phyloP scores from a whole-genome alignment of 2,888 invertebrate species.

The Odontothrips loti region DNA sequence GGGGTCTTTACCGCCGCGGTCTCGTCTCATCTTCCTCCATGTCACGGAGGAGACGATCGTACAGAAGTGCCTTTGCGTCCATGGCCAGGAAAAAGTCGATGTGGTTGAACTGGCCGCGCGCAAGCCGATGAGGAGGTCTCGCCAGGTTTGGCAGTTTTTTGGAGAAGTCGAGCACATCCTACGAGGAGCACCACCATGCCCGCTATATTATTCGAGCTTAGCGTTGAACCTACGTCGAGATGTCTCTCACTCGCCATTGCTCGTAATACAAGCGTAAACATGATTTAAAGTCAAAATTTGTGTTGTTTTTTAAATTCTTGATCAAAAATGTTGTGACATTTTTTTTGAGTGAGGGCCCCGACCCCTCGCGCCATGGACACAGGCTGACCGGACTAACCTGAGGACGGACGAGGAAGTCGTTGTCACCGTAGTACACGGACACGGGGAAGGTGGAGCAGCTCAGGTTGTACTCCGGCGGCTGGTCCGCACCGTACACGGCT shows the following conservation, averaged over 20 bases:
- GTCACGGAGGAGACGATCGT: background rate
- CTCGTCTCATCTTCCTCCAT: background rate
- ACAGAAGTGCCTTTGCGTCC: background rate
- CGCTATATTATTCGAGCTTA: no score
- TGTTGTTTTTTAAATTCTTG: no score
- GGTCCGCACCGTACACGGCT: background rate
- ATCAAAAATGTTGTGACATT: no score
- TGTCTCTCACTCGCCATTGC: no score
- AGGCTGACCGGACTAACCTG: no score
- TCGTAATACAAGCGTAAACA: no score
- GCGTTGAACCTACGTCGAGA: no score
- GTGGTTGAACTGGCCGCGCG: background rate
- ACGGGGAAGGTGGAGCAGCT: background rate
- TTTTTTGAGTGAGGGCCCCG: no score
- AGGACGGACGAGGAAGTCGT: background rate
- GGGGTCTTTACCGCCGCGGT: background rate
- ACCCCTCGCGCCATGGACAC: no score
- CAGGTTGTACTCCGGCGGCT: background rate
- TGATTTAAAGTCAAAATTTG: no score
- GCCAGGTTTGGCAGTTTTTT: background rate
- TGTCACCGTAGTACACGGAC: background rate
- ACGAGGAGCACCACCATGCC: background rate
- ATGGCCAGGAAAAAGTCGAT: background rate
- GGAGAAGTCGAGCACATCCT: background rate
- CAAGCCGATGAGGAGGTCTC: background rate